Conservation (phyloP, 2,888 invertebrate species). For the Ecdyonurus torrentis region DNA sequence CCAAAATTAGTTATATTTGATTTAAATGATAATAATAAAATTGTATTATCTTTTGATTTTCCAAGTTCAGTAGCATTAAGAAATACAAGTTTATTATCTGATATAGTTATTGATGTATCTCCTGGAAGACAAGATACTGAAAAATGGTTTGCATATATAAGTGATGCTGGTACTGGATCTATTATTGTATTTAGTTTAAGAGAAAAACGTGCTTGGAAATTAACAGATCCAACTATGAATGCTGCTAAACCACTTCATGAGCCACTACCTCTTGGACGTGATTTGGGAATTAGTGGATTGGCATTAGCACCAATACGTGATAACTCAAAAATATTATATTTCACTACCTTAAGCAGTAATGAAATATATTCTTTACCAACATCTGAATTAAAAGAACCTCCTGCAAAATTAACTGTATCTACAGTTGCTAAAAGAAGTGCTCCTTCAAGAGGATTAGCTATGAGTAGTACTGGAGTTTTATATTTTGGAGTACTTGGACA, state of each 20-base stretch:
- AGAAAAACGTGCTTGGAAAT: constrained; percentile 50
- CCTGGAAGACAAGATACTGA: constrained; percentile 29
- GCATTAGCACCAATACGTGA: constrained; percentile 24
- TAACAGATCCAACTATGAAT: constrained; percentile 48
- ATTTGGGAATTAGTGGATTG: constrained; percentile 26
- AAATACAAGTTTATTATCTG: constrained; percentile 45
- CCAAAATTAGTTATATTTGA: constrained; percentile 52
- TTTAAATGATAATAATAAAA: constrained; percentile 30
- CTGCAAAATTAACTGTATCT: constrained; percentile 27
- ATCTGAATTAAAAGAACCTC: constrained; percentile 31
- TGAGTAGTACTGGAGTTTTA: constrained; percentile 49
- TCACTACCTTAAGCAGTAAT: constrained; percentile 48
- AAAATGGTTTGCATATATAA: constrained; percentile 49
- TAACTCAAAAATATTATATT: constrained; percentile 44
- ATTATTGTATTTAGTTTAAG: constrained; percentile 50
- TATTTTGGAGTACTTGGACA: constrained; percentile 52
- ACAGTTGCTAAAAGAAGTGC: constrained; percentile 45
- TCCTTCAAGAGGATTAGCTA: constrained; percentile 57
- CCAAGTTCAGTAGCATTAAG: constrained; percentile 39
- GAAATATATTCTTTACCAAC: constrained; percentile 48
- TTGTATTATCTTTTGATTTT: constrained; percentile 39
- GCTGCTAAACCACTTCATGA: constrained; percentile 20
- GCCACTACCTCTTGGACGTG: constrained; percentile 14
- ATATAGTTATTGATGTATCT: constrained; percentile 47
- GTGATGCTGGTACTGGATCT: constrained; percentile 37